A percentile compares a stretch with the other conserved stretches of the same genome.
These are phyloP conservation scores for Tragopan temminckii DNA, from an alignment of 2,797 vertebrate species.

Conservation along the genomic window DNA sequence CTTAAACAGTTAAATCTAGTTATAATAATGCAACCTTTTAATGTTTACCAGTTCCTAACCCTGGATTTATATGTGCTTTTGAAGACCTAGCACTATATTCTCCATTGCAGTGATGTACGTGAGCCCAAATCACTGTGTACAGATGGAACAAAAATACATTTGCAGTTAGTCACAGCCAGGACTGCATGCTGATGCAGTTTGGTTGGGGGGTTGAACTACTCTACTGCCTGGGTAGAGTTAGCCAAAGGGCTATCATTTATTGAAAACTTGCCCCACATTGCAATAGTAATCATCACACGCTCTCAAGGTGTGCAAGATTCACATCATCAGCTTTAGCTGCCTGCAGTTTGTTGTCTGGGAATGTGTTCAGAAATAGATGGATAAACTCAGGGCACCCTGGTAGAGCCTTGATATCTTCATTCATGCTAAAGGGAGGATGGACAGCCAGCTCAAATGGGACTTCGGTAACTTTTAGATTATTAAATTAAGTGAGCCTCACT, in stretches of 20 bases:
- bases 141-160: neutral
- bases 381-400: neutral
- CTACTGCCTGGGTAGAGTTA: neutral
- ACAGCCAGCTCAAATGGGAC: neutral
- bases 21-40: slow-evolving; percentile 12
- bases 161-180: neutral
- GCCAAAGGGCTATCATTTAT: neutral
- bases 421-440: neutral
- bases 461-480: neutral
- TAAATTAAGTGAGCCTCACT: neutral
- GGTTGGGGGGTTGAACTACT: neutral
- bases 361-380: neutral
- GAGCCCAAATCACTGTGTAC: neutral
- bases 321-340: neutral
- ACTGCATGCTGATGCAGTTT: neutral
- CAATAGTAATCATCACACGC: neutral
- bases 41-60: neutral
- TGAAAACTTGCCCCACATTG: neutral
- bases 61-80: neutral
- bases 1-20: slow-evolving; percentile 66
- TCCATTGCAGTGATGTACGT: neutral
- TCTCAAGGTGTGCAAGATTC: neutral
- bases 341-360: neutral
- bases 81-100: neutral
- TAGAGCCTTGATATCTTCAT: neutral